Evolutionary conservation across 1,140 invertebrate species (phyloP).

Genomic region (Ganaspis sp.): DNA sequence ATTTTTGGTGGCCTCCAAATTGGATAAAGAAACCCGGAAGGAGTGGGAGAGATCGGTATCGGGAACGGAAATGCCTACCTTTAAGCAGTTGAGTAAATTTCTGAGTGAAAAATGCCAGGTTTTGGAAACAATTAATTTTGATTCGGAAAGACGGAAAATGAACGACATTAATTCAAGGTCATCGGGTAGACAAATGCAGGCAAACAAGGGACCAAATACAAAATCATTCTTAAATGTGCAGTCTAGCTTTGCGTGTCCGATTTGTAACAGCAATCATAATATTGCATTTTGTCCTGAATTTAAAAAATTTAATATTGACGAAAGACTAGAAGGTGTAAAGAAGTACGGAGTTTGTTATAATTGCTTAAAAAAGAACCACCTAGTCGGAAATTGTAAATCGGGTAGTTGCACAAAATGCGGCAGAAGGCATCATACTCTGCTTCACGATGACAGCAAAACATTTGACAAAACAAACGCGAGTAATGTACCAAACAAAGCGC

Average conservation of each 20-base stretch:
- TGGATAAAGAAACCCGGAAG: conserved; percentile 56
- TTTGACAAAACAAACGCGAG: no score
- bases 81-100: conserved; percentile 54
- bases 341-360: conserved; percentile 41
- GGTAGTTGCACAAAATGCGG: conserved; percentile 34
- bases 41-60: conserved; percentile 57
- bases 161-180: background rate
- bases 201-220: conserved; percentile 9
- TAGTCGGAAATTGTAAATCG: conserved; percentile 33
- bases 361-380: conserved; percentile 26
- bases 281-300: conserved; percentile 39
- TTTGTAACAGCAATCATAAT: conserved; percentile 36
- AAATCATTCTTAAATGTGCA: background rate
- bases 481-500: no score
- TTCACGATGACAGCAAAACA: conserved; percentile 35
- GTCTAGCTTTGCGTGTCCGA: background rate
- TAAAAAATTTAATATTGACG: background rate
- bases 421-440: conserved; percentile 39
- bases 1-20: conserved; percentile 57
- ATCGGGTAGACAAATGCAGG: conserved; percentile 11
- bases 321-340: conserved; percentile 33
- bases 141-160: background rate
- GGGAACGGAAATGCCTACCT: conserved; percentile 49
- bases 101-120: conserved; percentile 53
- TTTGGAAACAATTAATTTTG: conserved; percentile 46